Percentiles rank a stretch among this genome's conserved stretches.
These are phyloP conservation scores for Notodonta dromedarius DNA, from an alignment of 2,888 invertebrate genomes.

Conservation along the genomic window DNA sequence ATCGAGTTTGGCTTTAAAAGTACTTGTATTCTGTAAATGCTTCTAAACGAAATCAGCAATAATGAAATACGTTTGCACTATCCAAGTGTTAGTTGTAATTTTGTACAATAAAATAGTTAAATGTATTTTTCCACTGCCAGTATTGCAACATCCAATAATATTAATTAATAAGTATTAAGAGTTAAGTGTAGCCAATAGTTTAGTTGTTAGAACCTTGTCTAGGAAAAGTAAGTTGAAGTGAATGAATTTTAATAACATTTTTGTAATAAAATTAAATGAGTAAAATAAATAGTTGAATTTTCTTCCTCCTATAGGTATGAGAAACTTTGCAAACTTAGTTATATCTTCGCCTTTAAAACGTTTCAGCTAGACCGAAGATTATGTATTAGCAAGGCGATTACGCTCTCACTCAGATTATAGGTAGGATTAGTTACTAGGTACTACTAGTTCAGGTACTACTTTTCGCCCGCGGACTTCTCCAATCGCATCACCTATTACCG, in stretches of 20 bases:
- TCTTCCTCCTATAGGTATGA: too few species aligned
- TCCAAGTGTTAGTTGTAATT: conserved; percentile 49
- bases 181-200: conserved; percentile 54
- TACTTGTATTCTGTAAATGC: not conserved
- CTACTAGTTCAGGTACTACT: too few species aligned
- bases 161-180: conserved; percentile 52
- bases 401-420: too few species aligned
- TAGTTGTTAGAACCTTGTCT: conserved; percentile 57
- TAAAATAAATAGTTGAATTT: conserved; percentile 16
- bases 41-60: conserved; percentile 10
- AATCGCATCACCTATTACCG: too few species aligned
- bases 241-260: conserved; percentile 83
- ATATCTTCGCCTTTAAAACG: too few species aligned
- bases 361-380: too few species aligned
- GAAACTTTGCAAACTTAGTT: too few species aligned
- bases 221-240: conserved; percentile 67
- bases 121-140: conserved; percentile 84
- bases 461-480: too few species aligned
- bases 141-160: conserved; percentile 73
- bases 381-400: too few species aligned
- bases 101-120: conserved; percentile 56
- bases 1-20: too few species aligned
- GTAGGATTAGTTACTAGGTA: too few species aligned
- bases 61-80: conserved; percentile 22
- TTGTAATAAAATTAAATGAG: conserved; percentile 77